Evolutionary conservation across 53 echinoderm and acorn worm genomes (phyloP), one percentile per base, ranked within the genome.

Genomic region (Crossaster papposus): DNA sequence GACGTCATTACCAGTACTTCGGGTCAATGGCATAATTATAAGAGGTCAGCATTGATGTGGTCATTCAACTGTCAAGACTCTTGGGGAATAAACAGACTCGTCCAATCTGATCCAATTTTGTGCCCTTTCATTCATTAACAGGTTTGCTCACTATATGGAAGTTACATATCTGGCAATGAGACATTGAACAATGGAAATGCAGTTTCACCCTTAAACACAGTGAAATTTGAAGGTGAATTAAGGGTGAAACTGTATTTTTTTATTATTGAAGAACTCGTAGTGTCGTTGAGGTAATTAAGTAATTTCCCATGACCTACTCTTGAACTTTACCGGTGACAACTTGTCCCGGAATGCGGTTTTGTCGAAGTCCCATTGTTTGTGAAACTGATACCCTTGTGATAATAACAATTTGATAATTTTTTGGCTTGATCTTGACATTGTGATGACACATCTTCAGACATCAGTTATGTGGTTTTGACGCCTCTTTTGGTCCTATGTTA

Each of bases 381-480:
- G 32, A 1, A 35, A 14, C 34, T 3, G 24, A 14, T 35, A 35
- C 28, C 34, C 35, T 73, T 34, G 35, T 24, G 13, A 32, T 10
- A 73, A 73, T 35, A 72, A 30, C 30, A 4, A 31, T 8, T n/a
- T n/a, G 72, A 32, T 72, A 73, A 73, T 17, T 13, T 14, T 34
- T 32, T 73, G 74, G 74, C 15, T 34, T 32, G 74, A 14, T 33
- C 36, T 73, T 33, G 74, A 73, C 74, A 73, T 34, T n/a, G 22
- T 73, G 74, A 73, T 28, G 9, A 34, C 28, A 70, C 12, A 30
- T 24, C 24, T 12, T 30, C 29, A 12, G 70, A n/a, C 24, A 30
- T 70, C 30, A 29, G 70, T 70, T 26, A 30, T 70, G 70, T 70
- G 70, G 70, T 70, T 30, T 70, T 70, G 70, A 28, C 22, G 74